Conservation (phyloP, 2,888 invertebrate species). For the Entomobrya proxima region DNA sequence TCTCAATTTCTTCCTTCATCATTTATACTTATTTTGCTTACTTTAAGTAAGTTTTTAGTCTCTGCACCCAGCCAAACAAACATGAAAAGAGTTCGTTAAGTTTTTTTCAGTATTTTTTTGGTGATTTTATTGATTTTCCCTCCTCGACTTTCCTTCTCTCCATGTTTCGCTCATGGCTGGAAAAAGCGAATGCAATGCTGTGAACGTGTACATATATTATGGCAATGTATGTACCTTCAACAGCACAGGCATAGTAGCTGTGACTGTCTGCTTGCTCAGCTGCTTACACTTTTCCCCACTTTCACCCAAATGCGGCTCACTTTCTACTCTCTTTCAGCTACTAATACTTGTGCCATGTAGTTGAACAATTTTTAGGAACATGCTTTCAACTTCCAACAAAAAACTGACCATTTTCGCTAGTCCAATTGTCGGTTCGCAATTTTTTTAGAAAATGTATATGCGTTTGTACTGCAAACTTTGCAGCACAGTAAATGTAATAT, state of each 20-base stretch:
- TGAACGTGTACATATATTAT: not conserved
- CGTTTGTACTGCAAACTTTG: not conserved
- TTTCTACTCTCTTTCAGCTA: not conserved
- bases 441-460: not conserved
- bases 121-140: conserved; percentile 54
- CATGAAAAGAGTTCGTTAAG: not conserved
- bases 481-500: not conserved
- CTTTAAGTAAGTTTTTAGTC: not conserved
- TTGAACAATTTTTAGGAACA: no score
- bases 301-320: not conserved
- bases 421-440: not conserved
- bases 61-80: not conserved
- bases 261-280: not conserved
- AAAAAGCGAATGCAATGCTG: not conserved
- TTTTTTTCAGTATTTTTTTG: not conserved
- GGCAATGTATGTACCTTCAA: not conserved
- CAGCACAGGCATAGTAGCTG: not conserved
- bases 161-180: not conserved
- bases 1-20: not conserved
- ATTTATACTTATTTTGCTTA: no score
- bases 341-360: no score
- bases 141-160: not conserved
- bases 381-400: no score
- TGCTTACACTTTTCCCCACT: not conserved
- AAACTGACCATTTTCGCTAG: not conserved